Conservation (phyloP, 2,888 invertebrate genomes). For the Phengaris alcon region DNA sequence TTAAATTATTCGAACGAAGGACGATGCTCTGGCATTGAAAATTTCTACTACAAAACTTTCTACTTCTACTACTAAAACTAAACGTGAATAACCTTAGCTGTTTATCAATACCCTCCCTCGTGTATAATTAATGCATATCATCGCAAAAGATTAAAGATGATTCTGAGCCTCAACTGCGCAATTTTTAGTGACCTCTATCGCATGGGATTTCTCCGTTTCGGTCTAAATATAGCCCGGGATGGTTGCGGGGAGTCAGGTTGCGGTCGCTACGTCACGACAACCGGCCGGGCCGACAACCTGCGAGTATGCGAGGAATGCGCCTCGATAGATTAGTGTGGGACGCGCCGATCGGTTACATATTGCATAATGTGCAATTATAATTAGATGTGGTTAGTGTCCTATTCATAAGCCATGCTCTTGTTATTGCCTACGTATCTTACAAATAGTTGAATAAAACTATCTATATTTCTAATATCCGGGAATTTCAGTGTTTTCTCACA, state of each 20-base stretch:
- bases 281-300: constrained; percentile 70
- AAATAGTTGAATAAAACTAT: neutral
- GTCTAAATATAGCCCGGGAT: constrained; percentile 31
- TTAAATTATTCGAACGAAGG: neutral
- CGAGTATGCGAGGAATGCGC: constrained; percentile 71
- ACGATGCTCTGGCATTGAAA: neutral
- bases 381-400: constrained; percentile 28
- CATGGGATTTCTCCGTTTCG: constrained; percentile 42
- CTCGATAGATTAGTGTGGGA: constrained; percentile 67
- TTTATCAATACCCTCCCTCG: neutral
- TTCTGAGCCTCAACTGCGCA: constrained; percentile 49
- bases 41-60: too few species aligned
- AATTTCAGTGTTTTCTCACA: neutral
- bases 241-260: constrained; percentile 42
- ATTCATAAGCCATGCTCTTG: neutral
- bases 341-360: constrained; percentile 56
- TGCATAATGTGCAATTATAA: constrained; percentile 50
- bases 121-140: constrained; percentile 2
- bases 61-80: too few species aligned
- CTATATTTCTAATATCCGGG: too few species aligned
- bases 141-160: constrained; percentile 4
- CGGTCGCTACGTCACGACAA: constrained; percentile 63
- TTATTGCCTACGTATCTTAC: constrained; percentile 11
- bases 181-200: constrained; percentile 43
- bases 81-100: too few species aligned